Evolutionary conservation across 2,888 invertebrate species (phyloP), one percentile per base, ranked within the genome.

Genomic region (Argyresthia albistria): DNA sequence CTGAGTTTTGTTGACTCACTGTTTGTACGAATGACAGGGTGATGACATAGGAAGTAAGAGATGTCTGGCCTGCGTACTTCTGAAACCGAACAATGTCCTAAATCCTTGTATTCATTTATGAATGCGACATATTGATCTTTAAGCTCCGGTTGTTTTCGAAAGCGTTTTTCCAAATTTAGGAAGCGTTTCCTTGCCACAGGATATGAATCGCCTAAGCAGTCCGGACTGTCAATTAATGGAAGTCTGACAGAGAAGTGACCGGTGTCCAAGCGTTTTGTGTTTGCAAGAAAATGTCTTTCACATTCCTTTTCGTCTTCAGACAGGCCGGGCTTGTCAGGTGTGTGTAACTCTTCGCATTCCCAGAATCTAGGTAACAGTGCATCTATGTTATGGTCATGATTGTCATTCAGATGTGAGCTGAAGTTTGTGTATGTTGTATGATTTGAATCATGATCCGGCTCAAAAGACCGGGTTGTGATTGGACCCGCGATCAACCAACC

Each of bases 1-100:
- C 62, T 48, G 0, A 63, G 36, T n/a, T 59, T 58, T 0, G 61
- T 61, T 0, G 60, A 58, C n/a, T 60, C 59, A 15, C 57, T 56
- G 10, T 43, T 9, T 14, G 55, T 53, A 1, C 54, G 52, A 1
- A 61, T 37, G 0, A 61, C 60, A 1, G 55, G 56, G 25, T 61
- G 62, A 56, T 62, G 62, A 8, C n/a, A n/a, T n/a, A n/a, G n/a
- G n/a, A n/a, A n/a, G n/a, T n/a, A n/a, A n/a, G n/a, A n/a, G n/a
- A n/a, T n/a, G n/a, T n/a, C n/a, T n/a, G n/a, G n/a, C n/a, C n/a
- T n/a, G n/a, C n/a, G n/a, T n/a, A n/a, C 61, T 57, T 35, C 15
- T 37, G 25, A 53, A 56, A 51, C 49, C 51, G 49, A 35, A 47
- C 45, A 43, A 25, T 59, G 61, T 10, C 56, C 56, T 43, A 59